phyloP scores from a whole-genome alignment of 2,888 invertebrate genomes.

The Netelia virgata region DNA sequence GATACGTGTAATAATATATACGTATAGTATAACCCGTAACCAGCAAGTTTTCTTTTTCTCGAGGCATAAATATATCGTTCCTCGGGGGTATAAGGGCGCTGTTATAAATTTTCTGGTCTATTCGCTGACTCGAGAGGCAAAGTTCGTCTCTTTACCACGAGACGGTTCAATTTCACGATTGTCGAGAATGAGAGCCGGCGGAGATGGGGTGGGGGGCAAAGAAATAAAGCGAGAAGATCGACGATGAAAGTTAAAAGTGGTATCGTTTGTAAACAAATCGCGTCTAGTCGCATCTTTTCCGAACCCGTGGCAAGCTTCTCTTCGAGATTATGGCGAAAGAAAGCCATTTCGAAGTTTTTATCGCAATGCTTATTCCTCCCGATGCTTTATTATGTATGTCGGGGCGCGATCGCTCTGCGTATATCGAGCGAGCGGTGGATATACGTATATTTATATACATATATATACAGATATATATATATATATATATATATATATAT shows the following conservation, averaged over 20 bases:
- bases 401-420: conserved; percentile 32
- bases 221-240: not conserved
- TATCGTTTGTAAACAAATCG: conserved; percentile 4
- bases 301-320: not conserved
- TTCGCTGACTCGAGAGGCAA: not conserved
- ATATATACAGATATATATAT: too few species aligned
- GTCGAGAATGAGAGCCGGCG: not conserved
- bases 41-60: conserved; percentile 4
- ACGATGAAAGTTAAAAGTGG: conserved; percentile 2
- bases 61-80: conserved; percentile 9
- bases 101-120: too few species aligned
- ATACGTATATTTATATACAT: conserved; percentile 28
- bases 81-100: too few species aligned
- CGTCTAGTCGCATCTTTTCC: not conserved
- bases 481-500: too few species aligned
- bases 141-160: not conserved
- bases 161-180: conserved; percentile 2
- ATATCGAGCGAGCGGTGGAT: conserved; percentile 25
- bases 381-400: conserved; percentile 5
- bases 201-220: too few species aligned
- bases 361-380: not conserved
- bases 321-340: not conserved
- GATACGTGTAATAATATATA: conserved; percentile 15
- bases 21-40: not conserved
- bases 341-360: not conserved